Conservation (phyloP, 2,888 invertebrate genomes). For the Cabera pusaria region DNA sequence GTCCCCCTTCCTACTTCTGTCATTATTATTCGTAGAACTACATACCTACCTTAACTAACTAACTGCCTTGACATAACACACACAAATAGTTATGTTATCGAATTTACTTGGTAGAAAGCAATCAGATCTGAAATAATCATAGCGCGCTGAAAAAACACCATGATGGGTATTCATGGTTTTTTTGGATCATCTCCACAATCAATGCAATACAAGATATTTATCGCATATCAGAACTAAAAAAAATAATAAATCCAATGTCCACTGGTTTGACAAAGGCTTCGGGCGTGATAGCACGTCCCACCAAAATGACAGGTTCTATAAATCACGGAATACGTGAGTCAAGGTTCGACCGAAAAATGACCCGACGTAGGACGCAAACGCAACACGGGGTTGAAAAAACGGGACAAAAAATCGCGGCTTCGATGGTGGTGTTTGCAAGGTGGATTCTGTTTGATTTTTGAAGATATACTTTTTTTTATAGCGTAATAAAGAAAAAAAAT, state of each 20-base stretch:
- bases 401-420: slow-evolving; percentile 40
- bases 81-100: too few species aligned
- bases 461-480: too few species aligned
- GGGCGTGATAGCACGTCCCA: slow-evolving; percentile 42
- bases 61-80: too few species aligned
- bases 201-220: slow-evolving; percentile 1
- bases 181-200: too few species aligned
- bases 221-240: slow-evolving; percentile 8
- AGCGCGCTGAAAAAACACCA: too few species aligned
- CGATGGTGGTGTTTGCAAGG: slow-evolving; percentile 8
- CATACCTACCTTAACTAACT: too few species aligned
- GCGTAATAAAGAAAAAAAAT: too few species aligned
- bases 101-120: too few species aligned
- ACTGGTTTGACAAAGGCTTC: slow-evolving; percentile 37
- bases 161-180: too few species aligned
- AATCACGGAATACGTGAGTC: slow-evolving; percentile 52
- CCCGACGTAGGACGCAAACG: slow-evolving; percentile 44
- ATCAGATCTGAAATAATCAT: too few species aligned
- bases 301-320: slow-evolving; percentile 43
- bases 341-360: slow-evolving; percentile 43
- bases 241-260: slow-evolving; percentile 37
- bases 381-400: slow-evolving; percentile 34
- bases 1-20: too few species aligned
- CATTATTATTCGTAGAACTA: too few species aligned
- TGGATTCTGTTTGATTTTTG: not conserved